phyloP scores from a whole-genome alignment of 2,888 invertebrate species.

The Ypsolopha sequella region DNA sequence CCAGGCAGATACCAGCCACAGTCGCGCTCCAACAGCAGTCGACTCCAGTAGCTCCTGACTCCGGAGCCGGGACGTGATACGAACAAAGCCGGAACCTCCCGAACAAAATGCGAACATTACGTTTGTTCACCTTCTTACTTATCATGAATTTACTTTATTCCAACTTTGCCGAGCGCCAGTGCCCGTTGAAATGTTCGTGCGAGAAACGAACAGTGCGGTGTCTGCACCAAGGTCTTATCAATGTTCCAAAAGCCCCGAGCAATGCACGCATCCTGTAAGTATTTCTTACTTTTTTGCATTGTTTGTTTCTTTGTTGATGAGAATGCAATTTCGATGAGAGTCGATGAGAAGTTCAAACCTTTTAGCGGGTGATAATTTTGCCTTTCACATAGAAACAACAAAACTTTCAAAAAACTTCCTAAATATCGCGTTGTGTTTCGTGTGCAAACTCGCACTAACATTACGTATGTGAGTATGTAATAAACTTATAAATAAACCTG shows the following conservation, averaged over 20 bases:
- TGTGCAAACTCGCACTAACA: too few relatives aligned
- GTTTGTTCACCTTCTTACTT: not conserved
- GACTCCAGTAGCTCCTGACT: not conserved
- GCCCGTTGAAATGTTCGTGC: conserved; percentile 4
- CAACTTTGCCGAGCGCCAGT: not conserved
- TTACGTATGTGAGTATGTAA: too few relatives aligned
- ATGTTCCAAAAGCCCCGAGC: not conserved
- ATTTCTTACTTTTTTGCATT: not conserved
- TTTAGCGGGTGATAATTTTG: too few relatives aligned
- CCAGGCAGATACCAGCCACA: not conserved
- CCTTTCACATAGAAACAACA: too few relatives aligned
- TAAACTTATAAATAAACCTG: too few relatives aligned
- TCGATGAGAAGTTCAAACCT: too few relatives aligned
- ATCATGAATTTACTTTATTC: not conserved
- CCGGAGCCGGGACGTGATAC: not conserved
- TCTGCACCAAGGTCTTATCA: not conserved
- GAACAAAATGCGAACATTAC: not conserved
- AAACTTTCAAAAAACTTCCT: too few relatives aligned
- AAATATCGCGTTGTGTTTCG: too few relatives aligned
- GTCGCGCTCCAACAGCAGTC: not conserved
- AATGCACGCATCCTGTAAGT: conserved; percentile 5
- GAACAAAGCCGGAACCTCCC: not conserved
- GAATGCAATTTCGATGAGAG: too few relatives aligned
- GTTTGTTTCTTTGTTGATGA: not conserved
- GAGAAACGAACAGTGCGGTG: conserved; percentile 1